These are phyloP conservation scores for Anguilla obscura DNA, from an alignment of 2,797 vertebrate genomes.

Conservation along the genomic window DNA sequence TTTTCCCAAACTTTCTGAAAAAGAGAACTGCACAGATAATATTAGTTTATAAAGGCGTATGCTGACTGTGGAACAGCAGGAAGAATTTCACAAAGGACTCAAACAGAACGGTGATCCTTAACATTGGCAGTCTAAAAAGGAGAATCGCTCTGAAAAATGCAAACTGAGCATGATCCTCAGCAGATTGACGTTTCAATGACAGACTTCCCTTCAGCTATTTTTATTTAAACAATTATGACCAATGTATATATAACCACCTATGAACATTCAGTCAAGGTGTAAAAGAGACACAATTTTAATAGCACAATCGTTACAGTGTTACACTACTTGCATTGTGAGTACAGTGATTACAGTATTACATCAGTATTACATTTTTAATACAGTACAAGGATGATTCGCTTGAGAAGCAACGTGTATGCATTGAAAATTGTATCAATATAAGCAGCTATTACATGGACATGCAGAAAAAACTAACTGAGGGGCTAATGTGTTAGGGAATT, in stretches of 20 bases:
- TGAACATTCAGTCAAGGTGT: not conserved
- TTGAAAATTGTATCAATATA: not conserved
- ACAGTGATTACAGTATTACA: conserved; percentile 1
- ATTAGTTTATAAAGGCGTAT: not conserved
- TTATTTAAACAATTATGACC: not conserved
- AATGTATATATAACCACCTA: not conserved
- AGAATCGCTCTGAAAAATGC: not conserved
- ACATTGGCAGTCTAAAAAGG: not conserved
- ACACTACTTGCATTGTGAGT: not conserved
- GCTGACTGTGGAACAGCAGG: not conserved
- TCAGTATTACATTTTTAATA: not conserved
- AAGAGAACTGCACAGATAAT: not conserved
- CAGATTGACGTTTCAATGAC: not conserved
- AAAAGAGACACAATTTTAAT: not conserved
- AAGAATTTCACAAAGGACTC: not conserved
- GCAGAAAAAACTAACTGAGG: not conserved
- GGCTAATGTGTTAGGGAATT: not conserved
- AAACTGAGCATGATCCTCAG: not conserved
- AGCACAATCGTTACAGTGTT: not conserved
- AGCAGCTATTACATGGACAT: not conserved
- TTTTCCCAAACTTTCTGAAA: not conserved
- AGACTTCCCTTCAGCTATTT: not conserved
- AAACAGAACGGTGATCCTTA: not conserved
- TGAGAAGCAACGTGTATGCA: not conserved
- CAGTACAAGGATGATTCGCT: not conserved